Percentiles rank a stretch among this genome's conserved stretches.
phyloP scores from a whole-genome alignment of 2,797 vertebrate species.

The Clarias fuscus region DNA sequence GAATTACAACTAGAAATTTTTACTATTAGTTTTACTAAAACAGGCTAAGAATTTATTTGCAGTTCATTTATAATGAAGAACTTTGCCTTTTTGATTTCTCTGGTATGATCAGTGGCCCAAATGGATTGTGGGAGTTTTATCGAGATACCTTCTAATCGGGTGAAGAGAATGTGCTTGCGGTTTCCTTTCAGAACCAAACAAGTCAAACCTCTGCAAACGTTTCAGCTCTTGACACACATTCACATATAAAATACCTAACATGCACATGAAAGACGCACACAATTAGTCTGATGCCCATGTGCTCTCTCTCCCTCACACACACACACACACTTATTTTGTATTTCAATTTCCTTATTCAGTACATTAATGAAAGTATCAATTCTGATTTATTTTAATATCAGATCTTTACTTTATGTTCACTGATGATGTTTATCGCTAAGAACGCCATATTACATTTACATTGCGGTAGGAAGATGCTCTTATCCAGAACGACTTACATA shows the following conservation, averaged over 20 bases:
- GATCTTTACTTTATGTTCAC: not conserved
- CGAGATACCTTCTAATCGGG: not conserved
- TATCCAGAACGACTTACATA: too few species aligned
- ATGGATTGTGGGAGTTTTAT: slow-evolving; percentile 3
- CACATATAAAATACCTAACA: not conserved
- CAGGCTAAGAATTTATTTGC: not conserved
- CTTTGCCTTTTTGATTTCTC: not conserved
- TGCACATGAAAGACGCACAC: not conserved
- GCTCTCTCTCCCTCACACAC: not conserved
- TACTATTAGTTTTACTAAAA: not conserved
- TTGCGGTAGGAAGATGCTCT: too few species aligned
- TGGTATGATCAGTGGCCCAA: not conserved
- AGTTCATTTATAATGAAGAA: not conserved
- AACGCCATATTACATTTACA: not conserved
- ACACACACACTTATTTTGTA: not conserved
- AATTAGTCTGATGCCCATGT: not conserved
- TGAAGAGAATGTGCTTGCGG: not conserved
- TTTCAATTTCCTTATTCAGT: not conserved
- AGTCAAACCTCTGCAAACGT: not conserved
- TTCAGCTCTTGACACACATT: not conserved
- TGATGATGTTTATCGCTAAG: not conserved
- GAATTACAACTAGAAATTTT: not conserved
- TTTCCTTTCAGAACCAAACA: slow-evolving; percentile 7
- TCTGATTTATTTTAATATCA: not conserved
- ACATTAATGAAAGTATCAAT: not conserved